Evolutionary conservation across 2,113 vertebrate species (phyloP).

Genomic region (Marmota monax): DNA sequence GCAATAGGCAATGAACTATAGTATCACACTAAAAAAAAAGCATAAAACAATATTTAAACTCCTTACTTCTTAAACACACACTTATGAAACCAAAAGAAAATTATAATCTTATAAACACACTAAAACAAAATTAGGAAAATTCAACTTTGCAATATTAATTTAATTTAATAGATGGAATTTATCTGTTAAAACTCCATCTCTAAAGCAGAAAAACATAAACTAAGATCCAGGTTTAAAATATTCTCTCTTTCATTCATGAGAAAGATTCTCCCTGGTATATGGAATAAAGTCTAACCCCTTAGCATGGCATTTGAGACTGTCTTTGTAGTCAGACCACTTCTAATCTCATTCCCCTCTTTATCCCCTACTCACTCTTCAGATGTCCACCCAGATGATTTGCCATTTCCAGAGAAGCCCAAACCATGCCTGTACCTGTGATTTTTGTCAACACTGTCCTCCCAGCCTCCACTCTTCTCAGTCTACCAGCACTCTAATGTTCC

Average conservation of each 20-base stretch:
- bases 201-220: not conserved
- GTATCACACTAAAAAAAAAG: not conserved
- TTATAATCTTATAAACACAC: not conserved
- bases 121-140: slow-evolving; percentile 34
- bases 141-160: slow-evolving; percentile 17
- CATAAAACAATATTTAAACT: not conserved
- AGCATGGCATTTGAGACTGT: not conserved
- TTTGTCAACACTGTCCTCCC: not conserved
- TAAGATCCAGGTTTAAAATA: not conserved
- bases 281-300: not conserved
- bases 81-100: slow-evolving; percentile 4
- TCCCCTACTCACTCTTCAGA: not conserved
- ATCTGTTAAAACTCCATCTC: not conserved
- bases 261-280: not conserved
- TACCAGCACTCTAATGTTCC: not conserved
- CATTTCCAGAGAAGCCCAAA: not conserved
- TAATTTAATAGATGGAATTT: not conserved
- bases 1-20: no score
- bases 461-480: not conserved
- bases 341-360: not conserved
- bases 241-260: not conserved
- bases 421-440: not conserved
- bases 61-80: not conserved
- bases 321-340: not conserved
- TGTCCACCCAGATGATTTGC: not conserved